Base-by-base conservation (phyloP, 2,888 invertebrate genomes). In the Cosmia pyralina region DNA sequence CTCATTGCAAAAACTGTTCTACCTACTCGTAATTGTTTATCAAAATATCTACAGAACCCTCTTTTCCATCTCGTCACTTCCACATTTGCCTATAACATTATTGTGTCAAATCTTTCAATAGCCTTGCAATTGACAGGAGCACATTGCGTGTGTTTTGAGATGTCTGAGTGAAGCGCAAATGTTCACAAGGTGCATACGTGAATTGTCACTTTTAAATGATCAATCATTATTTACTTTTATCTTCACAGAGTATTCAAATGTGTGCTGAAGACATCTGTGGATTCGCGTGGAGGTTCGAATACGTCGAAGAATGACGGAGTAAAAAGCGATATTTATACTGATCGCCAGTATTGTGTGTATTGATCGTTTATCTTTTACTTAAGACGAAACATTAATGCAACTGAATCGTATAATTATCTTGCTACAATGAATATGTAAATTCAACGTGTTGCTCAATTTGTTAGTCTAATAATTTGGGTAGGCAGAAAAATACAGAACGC, bases 101-200 rank as follows among this genome's bases (percentile, higher is more conserved):
- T 86, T 84, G 65, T 75, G 72, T 79, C 73, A 72, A 71, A 85
- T 82, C 1, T 72, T 55, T 86, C 81, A 90, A 87, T 86, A 86
- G 89, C 90, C 89, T 90, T 85, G 88, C 91, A 92, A 92, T 88
- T 90, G 91, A 89, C 88, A 86, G 85, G 82, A 87, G 82, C 94
- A 94, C 91, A 94, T 94, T 94, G 92, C 91, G 88, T 88, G 83
- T 85, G 69, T 86, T 80, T 79, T 88, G 81, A 80, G 55, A 66
- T 52, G 48, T 72, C 44, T 81, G 86, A 88, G 87, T 87, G 82
- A 81, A 77, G 57, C 82, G 87, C 90, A 88, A 89, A 88, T 87
- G 88, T 80, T 73, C 84, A 75, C 87, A 89, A 89, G 90, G 89
- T 88, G 88, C 79, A 75, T 57, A 57, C 69, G 62, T 80, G 77